Conservation (phyloP, 2,888 invertebrate species). For the Lissonota sp. region DNA sequence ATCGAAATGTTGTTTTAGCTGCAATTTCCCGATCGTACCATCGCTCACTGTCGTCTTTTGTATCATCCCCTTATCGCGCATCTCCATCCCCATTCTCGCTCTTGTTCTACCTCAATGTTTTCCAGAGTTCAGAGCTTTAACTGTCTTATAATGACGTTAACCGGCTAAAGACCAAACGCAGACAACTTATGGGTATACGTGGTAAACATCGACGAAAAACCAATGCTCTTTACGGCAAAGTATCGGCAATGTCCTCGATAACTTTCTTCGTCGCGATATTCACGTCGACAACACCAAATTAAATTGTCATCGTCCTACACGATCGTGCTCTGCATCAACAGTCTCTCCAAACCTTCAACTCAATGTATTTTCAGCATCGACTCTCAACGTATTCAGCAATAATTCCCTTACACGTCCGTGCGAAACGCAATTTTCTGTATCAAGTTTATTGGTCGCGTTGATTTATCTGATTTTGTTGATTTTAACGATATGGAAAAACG, state of each 20-base stretch:
- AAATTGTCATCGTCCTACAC: too few species aligned
- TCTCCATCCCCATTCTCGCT: too few species aligned
- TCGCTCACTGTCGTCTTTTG: conserved; percentile 25
- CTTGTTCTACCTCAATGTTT: conserved; percentile 16
- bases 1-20: conserved; percentile 11
- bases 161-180: conserved; percentile 28
- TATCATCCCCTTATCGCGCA: not conserved
- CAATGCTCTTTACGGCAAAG: conserved; percentile 1
- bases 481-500: too few species aligned
- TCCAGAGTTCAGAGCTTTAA: conserved; percentile 26
- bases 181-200: conserved; percentile 27
- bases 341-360: too few species aligned
- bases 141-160: conserved; percentile 11
- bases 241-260: conserved; percentile 1
- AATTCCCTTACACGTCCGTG: too few species aligned
- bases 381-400: too few species aligned
- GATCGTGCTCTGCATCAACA: too few species aligned
- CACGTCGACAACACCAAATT: not conserved
- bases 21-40: conserved; percentile 8
- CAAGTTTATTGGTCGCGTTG: too few species aligned
- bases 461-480: too few species aligned
- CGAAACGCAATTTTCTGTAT: too few species aligned
- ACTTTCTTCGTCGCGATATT: conserved; percentile 34
- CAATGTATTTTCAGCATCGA: too few species aligned
- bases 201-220: conserved; percentile 34